Percentiles rank a stretch among this genome's conserved stretches.
These are phyloP conservation scores for Sciaenops ocellatus DNA, from an alignment of 2,797 vertebrate species.

Conservation along the genomic window DNA sequence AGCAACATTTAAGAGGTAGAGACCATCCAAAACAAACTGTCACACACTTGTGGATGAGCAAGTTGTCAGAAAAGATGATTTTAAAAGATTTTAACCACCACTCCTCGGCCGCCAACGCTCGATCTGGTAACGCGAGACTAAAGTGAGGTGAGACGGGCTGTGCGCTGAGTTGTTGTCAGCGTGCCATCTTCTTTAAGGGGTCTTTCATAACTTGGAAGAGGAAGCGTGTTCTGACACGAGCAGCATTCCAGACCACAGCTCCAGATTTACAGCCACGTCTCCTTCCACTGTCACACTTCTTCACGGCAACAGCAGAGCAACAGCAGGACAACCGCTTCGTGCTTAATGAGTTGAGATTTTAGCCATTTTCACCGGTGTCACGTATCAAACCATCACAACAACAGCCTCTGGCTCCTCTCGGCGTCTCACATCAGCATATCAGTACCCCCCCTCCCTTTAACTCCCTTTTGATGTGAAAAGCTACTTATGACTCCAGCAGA, in stretches of 20 bases:
- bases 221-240: conserved; percentile 85
- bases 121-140: conserved; percentile 20
- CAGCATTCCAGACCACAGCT: conserved; percentile 84
- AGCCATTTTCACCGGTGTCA: conserved; percentile 31
- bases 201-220: conserved; percentile 84
- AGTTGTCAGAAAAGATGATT: not conserved
- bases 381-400: not conserved
- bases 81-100: too few relatives aligned
- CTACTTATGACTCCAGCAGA: not conserved
- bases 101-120: not conserved
- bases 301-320: conserved; percentile 30
- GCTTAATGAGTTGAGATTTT: conserved; percentile 19
- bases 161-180: conserved; percentile 64
- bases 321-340: not conserved
- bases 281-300: conserved; percentile 60
- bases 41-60: too few relatives aligned
- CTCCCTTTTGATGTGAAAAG: not conserved
- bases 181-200: conserved; percentile 80
- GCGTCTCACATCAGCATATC: not conserved
- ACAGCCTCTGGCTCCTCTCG: not conserved
- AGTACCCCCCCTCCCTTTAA: not conserved
- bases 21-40: not conserved
- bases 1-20: not conserved
- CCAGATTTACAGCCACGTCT: conserved; percentile 78
- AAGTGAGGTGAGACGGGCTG: conserved; percentile 46